A percentile compares a stretch with the other conserved stretches of the same genome.
Evolutionary conservation across 2,113 vertebrate species (phyloP).

Genomic region (Corapipo altera): DNA sequence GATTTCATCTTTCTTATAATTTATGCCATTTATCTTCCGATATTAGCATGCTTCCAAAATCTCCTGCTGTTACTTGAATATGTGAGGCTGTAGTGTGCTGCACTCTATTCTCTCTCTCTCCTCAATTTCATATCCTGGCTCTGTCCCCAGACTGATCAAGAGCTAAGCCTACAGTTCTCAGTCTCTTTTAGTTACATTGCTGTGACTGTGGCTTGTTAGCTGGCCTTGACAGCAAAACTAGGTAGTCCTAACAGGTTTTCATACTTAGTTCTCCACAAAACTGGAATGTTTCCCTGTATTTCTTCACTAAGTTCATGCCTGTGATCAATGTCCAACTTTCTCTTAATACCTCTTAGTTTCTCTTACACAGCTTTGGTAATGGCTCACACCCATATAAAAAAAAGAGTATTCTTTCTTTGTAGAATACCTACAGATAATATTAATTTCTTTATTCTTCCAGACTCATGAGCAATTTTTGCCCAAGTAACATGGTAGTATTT

Average conservation of each 20-base stretch:
- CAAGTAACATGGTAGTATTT: background rate
- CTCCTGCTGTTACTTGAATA: constrained; percentile 3
- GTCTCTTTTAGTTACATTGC: background rate
- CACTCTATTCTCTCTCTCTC: background rate
- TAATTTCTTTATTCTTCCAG: background rate
- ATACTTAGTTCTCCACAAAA: background rate
- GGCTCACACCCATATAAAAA: background rate
- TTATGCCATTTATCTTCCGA: constrained; percentile 20
- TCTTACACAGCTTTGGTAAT: background rate
- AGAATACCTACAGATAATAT: background rate
- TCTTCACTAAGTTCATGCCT: background rate
- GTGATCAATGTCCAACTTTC: background rate
- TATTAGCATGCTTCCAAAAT: constrained; percentile 22
- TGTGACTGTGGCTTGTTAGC: background rate
- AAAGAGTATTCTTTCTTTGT: background rate
- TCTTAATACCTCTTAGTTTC: background rate
- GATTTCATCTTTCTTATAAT: constrained; percentile 7
- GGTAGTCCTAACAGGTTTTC: background rate
- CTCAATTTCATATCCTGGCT: constrained; percentile 13
- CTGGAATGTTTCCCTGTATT: background rate
- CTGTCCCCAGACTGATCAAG: background rate
- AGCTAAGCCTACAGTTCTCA: background rate
- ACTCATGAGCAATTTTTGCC: background rate
- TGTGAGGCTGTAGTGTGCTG: background rate
- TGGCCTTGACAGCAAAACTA: background rate